Conservation (phyloP, 2,888 invertebrate species). For the Rotaria socialis region DNA sequence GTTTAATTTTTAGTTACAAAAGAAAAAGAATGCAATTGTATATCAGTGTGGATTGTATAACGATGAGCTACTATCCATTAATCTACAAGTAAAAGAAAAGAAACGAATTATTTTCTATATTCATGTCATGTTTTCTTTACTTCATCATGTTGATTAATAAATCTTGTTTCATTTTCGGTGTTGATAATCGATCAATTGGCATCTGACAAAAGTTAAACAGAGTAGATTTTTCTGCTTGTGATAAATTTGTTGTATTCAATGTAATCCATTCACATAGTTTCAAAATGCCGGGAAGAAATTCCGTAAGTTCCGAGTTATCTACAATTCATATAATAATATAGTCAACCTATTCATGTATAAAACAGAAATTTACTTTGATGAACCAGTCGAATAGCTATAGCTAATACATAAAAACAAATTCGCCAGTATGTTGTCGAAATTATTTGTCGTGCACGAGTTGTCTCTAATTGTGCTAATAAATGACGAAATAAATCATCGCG, state of each 20-base stretch:
- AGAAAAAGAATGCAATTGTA: not conserved
- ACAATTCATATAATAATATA: not conserved
- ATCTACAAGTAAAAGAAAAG: not conserved
- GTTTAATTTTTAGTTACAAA: not conserved
- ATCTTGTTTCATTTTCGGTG: slow-evolving; percentile 6
- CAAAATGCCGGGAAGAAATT: not conserved
- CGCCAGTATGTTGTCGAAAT: slow-evolving; percentile 21
- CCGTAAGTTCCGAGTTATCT: not conserved
- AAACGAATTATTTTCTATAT: not conserved
- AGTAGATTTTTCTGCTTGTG: not conserved
- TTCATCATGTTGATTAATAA: not conserved
- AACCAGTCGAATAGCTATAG: not conserved
- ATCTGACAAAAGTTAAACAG: not conserved
- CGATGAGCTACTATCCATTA: not conserved
- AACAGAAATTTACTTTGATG: not conserved
- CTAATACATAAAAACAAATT: slow-evolving; percentile 21
- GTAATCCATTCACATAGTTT: slow-evolving; percentile 18
- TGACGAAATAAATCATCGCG: slow-evolving; percentile 31
- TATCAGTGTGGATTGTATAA: not conserved
- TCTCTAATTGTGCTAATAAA: not conserved
- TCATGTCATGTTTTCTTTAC: not conserved
- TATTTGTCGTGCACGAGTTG: not conserved
- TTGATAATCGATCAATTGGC: slow-evolving; percentile 9
- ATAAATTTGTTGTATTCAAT: not conserved
- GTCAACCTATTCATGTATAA: no score